These are phyloP conservation scores for Microcebus griseorufus DNA, from an alignment of 2,113 vertebrate species.

Conservation along the genomic window DNA sequence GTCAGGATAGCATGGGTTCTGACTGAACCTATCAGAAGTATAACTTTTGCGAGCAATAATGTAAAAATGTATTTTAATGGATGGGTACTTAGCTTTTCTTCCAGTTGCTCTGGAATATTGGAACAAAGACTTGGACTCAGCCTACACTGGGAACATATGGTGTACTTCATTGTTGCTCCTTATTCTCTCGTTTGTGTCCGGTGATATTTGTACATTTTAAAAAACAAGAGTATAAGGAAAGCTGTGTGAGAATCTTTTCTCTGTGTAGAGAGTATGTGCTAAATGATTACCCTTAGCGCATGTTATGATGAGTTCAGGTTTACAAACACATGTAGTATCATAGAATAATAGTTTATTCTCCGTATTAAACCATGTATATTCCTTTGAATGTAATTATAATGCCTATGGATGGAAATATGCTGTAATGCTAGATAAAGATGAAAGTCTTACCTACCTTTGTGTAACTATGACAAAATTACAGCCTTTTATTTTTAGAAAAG, in stretches of 20 bases:
- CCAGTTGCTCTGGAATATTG: slow-evolving; percentile 11
- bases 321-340: background rate
- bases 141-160: background rate
- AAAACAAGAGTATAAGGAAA: background rate
- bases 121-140: slow-evolving; percentile 53
- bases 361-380: background rate
- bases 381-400: slow-evolving; percentile 32
- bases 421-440: slow-evolving; percentile 5
- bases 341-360: slow-evolving; percentile 26
- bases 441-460: background rate
- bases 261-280: background rate
- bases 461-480: slow-evolving; percentile 36
- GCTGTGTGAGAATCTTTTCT: background rate
- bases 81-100: background rate
- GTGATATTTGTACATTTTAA: background rate
- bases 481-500: slow-evolving; percentile 20
- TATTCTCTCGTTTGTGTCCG: slow-evolving; percentile 14
- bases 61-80: background rate
- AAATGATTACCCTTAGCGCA: background rate
- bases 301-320: background rate
- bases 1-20: background rate
- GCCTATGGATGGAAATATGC: background rate
- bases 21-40: slow-evolving; percentile 21
- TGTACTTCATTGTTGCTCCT: slow-evolving; percentile 50
- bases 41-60: slow-evolving; percentile 62